These are phyloP conservation scores for Gopherus flavomarginatus DNA, from an alignment of 2,113 vertebrate species.

Conservation along the genomic window DNA sequence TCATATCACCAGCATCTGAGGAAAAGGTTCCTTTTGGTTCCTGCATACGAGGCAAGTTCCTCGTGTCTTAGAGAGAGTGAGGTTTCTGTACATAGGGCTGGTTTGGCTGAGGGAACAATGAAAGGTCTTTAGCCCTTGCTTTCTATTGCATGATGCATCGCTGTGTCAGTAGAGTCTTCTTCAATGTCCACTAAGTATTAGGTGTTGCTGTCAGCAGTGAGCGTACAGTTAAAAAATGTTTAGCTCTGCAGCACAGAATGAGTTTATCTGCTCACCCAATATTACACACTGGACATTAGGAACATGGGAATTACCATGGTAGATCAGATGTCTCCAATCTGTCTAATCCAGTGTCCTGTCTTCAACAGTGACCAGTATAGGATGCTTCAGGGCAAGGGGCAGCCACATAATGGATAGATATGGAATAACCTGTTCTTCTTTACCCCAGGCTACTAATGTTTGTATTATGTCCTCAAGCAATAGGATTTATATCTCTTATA, in stretches of 20 bases:
- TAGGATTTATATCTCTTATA: not conserved
- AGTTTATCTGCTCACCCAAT: not conserved
- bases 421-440: not conserved
- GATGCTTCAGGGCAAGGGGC: not conserved
- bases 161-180: not conserved
- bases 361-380: rapidly evolving
- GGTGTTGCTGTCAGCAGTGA: not conserved
- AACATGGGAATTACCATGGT: not conserved
- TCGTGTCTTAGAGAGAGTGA: not conserved
- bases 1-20: not conserved
- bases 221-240: rapidly evolving
- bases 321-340: rapidly evolving
- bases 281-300: not conserved
- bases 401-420: not conserved
- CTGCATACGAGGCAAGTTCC: not conserved
- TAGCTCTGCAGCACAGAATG: rapidly evolving
- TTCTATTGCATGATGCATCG: not conserved
- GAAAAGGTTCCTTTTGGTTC: not conserved
- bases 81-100: not conserved
- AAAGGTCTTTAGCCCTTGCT: not conserved
- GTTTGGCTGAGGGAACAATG: not conserved
- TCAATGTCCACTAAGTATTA: not conserved
- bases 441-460: not conserved
- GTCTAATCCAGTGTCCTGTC: not conserved
- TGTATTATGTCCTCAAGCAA: not conserved